A percentile compares a stretch with the other conserved stretches of the same genome.
Evolutionary conservation across 2,113 vertebrate species (phyloP).

Genomic region (Macroglossus sobrinus): DNA sequence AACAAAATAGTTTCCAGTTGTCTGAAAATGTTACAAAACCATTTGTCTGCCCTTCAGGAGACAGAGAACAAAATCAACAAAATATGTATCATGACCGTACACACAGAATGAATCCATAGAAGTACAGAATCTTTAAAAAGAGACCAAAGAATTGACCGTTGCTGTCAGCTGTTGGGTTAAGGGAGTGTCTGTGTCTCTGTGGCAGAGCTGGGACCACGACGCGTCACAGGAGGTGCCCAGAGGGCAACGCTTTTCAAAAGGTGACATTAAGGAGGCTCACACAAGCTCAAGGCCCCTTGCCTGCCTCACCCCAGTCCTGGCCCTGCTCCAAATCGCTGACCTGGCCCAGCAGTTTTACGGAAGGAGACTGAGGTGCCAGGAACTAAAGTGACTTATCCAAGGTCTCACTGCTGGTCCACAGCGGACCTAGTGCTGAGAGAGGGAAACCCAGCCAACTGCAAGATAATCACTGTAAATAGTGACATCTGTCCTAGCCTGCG

Average conservation of each 20-base stretch:
- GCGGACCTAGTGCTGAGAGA: no score
- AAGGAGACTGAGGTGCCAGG: neutral
- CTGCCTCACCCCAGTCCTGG: no score
- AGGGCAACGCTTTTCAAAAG: neutral
- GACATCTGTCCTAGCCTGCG: no score
- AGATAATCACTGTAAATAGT: neutral
- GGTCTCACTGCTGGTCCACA: neutral
- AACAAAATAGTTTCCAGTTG: neutral
- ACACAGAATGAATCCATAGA: neutral
- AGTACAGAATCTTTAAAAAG: neutral
- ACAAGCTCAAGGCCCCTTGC: fast-evolving
- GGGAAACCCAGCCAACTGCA: neutral
- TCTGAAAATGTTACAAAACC: neutral
- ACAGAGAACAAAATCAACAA: neutral
- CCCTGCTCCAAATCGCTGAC: neutral
- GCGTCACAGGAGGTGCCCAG: fast-evolving
- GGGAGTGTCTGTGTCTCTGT: fast-evolving
- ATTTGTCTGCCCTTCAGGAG: conserved; percentile 32
- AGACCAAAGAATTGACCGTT: neutral
- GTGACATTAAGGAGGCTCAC: neutral
- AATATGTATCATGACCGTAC: neutral
- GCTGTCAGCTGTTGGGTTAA: fast-evolving
- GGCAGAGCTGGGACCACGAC: neutral
- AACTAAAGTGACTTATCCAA: neutral
- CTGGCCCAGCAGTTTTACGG: neutral